These are phyloP conservation scores for Piprites chloris DNA, from an alignment of 2,113 vertebrate species.

Conservation along the genomic window DNA sequence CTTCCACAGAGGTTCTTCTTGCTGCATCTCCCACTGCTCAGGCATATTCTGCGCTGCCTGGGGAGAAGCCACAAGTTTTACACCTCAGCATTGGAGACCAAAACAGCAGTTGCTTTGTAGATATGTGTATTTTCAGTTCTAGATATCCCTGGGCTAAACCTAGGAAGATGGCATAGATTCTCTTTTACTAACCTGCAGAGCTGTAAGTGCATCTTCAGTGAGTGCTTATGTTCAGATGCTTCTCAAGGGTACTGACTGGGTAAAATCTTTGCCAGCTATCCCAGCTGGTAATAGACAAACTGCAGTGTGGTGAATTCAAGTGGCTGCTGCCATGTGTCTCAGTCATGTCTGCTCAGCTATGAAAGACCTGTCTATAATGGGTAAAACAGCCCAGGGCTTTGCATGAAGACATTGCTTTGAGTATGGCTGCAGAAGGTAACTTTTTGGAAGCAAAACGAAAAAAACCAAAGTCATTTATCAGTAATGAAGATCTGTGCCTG, in stretches of 20 bases:
- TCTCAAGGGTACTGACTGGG: background rate
- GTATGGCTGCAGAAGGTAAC: background rate
- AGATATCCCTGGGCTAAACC: background rate
- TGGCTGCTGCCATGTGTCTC: background rate
- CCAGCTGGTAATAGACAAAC: background rate
- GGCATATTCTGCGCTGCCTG: background rate
- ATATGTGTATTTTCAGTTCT: background rate
- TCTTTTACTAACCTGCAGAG: background rate
- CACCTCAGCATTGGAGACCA: background rate
- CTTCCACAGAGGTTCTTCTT: background rate
- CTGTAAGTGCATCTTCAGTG: background rate
- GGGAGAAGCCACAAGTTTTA: background rate
- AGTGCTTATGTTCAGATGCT: background rate
- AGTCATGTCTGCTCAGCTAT: background rate
- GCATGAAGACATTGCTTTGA: background rate
- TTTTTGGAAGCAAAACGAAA: background rate
- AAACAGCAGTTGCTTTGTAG: background rate
- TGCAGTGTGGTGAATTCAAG: background rate
- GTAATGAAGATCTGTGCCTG: background rate
- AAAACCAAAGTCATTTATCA: background rate
- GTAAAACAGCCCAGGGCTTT: background rate
- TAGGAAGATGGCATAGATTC: background rate
- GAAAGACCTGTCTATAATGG: background rate
- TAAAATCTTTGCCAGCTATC: background rate
- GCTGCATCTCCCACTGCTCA: background rate